Conservation (phyloP, 2,888 invertebrate species). For the Sylvicola cinctus region DNA sequence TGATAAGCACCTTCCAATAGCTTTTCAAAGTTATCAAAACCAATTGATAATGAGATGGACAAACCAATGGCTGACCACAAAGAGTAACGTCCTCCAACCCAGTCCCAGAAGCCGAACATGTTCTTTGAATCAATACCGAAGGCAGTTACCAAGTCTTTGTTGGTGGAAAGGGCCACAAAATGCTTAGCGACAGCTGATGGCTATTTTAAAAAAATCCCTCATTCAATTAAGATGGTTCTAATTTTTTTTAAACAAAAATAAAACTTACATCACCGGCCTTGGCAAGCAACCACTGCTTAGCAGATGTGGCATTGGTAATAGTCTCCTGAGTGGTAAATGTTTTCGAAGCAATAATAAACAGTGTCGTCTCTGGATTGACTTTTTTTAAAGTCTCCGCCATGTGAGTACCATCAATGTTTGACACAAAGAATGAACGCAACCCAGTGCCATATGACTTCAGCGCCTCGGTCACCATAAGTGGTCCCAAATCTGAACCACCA, state of each 20-base stretch:
- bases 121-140: conserved; percentile 95
- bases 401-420: conserved; percentile 98
- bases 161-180: conserved; percentile 96
- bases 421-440: conserved; percentile 82
- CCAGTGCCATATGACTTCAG: conserved; percentile 78
- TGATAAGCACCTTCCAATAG: conserved; percentile 78
- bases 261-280: conserved; percentile 62
- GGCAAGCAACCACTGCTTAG: conserved; percentile 87
- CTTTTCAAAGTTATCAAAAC: conserved; percentile 85
- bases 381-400: conserved; percentile 81
- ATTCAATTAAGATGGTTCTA: conserved; percentile 4
- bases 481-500: conserved; percentile 97
- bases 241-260: conserved; percentile 1
- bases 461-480: conserved; percentile 97
- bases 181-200: conserved; percentile 78
- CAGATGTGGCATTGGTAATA: conserved; percentile 94
- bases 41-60: conserved; percentile 82
- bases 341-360: conserved; percentile 98
- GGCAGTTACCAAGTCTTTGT: conserved; percentile 77
- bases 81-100: conserved; percentile 96
- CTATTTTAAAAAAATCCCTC: conserved; percentile 25
- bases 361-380: conserved; percentile 75
- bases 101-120: conserved; percentile 99
- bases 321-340: conserved; percentile 99
- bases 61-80: conserved; percentile 99